Evolutionary conservation across 35 echinoderm and acorn worm genomes (phyloP).

Genomic region (Amphiura filiformis): DNA sequence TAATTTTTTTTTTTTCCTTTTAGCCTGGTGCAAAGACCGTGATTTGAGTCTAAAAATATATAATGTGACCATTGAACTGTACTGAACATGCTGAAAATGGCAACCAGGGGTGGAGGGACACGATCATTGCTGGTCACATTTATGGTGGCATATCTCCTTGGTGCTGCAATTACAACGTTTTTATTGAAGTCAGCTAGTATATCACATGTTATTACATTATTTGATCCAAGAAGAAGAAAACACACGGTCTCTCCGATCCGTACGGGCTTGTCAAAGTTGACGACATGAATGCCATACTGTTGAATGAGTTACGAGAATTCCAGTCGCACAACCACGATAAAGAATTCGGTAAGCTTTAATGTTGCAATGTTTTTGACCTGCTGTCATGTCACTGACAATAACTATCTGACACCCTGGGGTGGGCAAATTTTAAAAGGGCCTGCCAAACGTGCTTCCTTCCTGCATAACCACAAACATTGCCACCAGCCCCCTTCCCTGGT

Average conservation of each 20-base stretch:
- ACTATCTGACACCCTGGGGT: no score
- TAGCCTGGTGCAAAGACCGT: no score
- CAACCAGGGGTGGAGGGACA: slow-evolving; percentile 1
- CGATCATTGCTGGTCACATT: slow-evolving; percentile 25
- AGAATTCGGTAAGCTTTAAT: slow-evolving; percentile 43
- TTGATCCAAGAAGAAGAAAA: not conserved
- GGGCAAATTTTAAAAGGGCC: no score
- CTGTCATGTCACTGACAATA: no score
- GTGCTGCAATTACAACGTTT: slow-evolving; percentile 21
- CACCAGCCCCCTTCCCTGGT: no score
- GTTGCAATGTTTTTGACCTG: no score
- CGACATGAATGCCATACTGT: slow-evolving; percentile 25
- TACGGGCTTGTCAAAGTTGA: slow-evolving; percentile 42
- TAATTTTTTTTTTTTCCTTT: no score
- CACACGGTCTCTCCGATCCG: not conserved
- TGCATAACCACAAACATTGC: no score
- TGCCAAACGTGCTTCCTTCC: no score
- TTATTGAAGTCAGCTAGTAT: slow-evolving; percentile 8
- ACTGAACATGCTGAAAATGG: no score
- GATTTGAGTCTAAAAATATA: no score
- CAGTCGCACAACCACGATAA: slow-evolving; percentile 28
- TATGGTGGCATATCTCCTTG: slow-evolving; percentile 27
- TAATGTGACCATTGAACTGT: no score
- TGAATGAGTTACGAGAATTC: slow-evolving; percentile 21
- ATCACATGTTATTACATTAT: not conserved